Base-by-base conservation (phyloP, 2,797 vertebrate genomes). In the Avahi laniger region DNA sequence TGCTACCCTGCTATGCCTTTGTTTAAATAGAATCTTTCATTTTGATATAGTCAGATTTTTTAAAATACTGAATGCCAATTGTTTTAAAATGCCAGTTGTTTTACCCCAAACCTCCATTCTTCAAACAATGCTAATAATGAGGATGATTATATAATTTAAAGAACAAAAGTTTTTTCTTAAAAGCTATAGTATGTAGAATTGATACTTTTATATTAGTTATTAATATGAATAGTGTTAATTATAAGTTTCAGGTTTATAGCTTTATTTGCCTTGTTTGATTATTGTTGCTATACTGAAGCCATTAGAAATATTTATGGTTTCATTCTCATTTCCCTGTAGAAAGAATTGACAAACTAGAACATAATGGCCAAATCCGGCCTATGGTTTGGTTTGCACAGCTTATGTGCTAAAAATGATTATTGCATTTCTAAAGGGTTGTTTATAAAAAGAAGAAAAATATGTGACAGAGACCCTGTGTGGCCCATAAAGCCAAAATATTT, bases 1-100 rank as follows among this genome's bases (percentile, higher is more conserved):
- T 75, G 20, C 50, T 69, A 17, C 2, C 6, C 28, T 26, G 41
- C 7, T 38, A 26, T 89, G 24, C 69, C 43, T 83, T 76, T 65
- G 76, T 89, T 90, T 86, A 30, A 93, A 90, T 30, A 86, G 41
- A 72, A n/a, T 73, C 28, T 35, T 84, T 72, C 50, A 63, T 88
- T 83, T 75, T 35, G 11, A 61, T 35, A 5, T 78, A 81, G 82
- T 43, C 11, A 57, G 33, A 22, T 80, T 15, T 50, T 50, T 73
- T 46, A 10, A 67, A 80, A 41, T 65, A 65, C 46, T 43, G 28
- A 75, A 52, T 41, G 43, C 43, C 43, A 7, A 43, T 43, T 43
- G 43, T 80, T 59, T 22, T 20, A 83, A 88, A 83, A 18, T 59
- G 48, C n/a, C 26, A 1, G 12, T 76, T 83, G 22, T 81, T 73